Evolutionary conservation across 2,113 vertebrate species (phyloP).

Genomic region (Heterocephalus glaber): DNA sequence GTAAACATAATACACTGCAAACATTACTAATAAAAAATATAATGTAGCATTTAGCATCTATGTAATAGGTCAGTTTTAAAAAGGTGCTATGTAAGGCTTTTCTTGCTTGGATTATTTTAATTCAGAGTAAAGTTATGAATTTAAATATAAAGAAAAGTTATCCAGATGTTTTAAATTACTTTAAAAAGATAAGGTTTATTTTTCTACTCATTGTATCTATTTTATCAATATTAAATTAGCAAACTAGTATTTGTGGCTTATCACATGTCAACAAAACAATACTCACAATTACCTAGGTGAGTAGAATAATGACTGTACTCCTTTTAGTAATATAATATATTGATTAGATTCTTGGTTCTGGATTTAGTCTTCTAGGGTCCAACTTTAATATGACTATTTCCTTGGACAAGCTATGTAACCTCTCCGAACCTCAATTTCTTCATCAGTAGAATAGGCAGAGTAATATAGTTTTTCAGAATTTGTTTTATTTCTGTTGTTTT

Average conservation of each 20-base stretch:
- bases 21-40: background rate
- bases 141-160: background rate
- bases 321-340: background rate
- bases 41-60: background rate
- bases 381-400: background rate
- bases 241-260: background rate
- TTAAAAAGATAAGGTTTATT: background rate
- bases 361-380: background rate
- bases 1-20: no score
- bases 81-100: background rate
- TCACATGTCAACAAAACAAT: background rate
- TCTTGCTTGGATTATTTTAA: background rate
- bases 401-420: background rate
- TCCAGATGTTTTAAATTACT: background rate
- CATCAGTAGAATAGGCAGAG: background rate
- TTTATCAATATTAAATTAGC: conserved; percentile 28
- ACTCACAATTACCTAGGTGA: background rate
- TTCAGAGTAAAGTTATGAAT: background rate
- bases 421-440: background rate
- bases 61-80: background rate
- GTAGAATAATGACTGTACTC: background rate
- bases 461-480: background rate
- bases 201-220: background rate
- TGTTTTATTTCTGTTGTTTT: background rate
- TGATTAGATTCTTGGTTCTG: background rate